Evolutionary conservation across 1,140 invertebrate species (phyloP), one percentile per base, ranked within the genome.

Genomic region (Sinonovacula constricta): DNA sequence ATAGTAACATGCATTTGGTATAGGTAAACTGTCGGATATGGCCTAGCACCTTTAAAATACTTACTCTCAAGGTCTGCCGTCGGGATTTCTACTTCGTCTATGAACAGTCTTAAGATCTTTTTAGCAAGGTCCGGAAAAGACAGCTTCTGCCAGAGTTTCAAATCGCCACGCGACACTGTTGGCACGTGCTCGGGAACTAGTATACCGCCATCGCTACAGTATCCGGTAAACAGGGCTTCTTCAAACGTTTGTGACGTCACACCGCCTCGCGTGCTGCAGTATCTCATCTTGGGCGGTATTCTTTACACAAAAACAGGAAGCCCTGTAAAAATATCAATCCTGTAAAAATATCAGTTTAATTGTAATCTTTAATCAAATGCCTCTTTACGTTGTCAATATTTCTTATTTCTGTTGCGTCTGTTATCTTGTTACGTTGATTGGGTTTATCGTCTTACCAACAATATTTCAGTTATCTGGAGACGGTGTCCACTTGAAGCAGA

Each of bases 171-270:
- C 14, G 83, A 49, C 2, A 92, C 60, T 0, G 56, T 33, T 15
- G 92, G 92, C 34, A 92, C 84, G 3, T 15, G 14, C 63, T 91
- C 88, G 56, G 92, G 92, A 12, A 93, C 59, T 14, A 90, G 87
- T n/a, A 93, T 84, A 0, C 92, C 92, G 14, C 91, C 91, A 83
- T 93, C 92, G 56, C 80, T 80, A 7, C 90, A 88, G 84, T 89
- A 92, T 7, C 92, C 92, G 72, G 87, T 85, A 59, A 89, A 88
- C 18, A 92, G 60, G 22, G 86, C 90, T 18, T 92, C 88, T 77
- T 92, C 89, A 79, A 92, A 92, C 0, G 87, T 84, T 0, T 85
- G 36, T 3, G 81, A 85, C 24, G 30, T 79, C 10, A 88, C 85
- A 14, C 56, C 68, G 1, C 91, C 91, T 62, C 90, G 79, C 14